phyloP scores from a whole-genome alignment of 2,888 invertebrate genomes.

The Anagyrus pseudococci region DNA sequence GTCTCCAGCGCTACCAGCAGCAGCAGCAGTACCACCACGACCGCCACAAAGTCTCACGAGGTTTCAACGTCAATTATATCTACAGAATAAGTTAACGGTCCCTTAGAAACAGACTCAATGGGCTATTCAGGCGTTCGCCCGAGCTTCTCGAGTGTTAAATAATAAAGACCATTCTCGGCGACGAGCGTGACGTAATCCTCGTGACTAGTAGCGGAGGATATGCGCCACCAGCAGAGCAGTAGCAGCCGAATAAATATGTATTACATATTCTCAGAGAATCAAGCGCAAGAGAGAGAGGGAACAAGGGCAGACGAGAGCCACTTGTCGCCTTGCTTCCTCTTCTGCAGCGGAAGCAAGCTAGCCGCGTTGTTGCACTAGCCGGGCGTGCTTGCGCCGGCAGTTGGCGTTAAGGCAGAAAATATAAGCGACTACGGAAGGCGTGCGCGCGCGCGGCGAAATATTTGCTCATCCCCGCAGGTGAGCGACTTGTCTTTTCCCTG shows the following conservation, averaged over 20 bases:
- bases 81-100: conserved; percentile 61
- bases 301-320: too few species aligned
- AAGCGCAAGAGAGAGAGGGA: too few species aligned
- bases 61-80: conserved; percentile 60
- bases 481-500: conserved; percentile 6
- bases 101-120: conserved; percentile 60
- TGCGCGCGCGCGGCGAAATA: conserved; percentile 17
- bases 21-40: too few species aligned
- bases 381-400: too few species aligned
- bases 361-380: too few species aligned
- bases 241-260: conserved; percentile 41
- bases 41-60: conserved; percentile 53
- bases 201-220: conserved; percentile 40
- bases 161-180: conserved; percentile 55
- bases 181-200: conserved; percentile 51
- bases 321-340: too few species aligned
- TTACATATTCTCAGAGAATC: too few species aligned
- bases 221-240: conserved; percentile 34
- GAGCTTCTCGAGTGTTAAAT: conserved; percentile 60
- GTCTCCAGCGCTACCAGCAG: too few species aligned
- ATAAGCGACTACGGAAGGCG: too few species aligned
- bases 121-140: conserved; percentile 60
- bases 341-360: too few species aligned
- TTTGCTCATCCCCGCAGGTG: conserved; percentile 15
- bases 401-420: too few species aligned